A percentile compares a stretch with the other conserved stretches of the same genome.
Conservation (phyloP, 1,140 invertebrate genomes). For the Aphelinus atriplicis region DNA sequence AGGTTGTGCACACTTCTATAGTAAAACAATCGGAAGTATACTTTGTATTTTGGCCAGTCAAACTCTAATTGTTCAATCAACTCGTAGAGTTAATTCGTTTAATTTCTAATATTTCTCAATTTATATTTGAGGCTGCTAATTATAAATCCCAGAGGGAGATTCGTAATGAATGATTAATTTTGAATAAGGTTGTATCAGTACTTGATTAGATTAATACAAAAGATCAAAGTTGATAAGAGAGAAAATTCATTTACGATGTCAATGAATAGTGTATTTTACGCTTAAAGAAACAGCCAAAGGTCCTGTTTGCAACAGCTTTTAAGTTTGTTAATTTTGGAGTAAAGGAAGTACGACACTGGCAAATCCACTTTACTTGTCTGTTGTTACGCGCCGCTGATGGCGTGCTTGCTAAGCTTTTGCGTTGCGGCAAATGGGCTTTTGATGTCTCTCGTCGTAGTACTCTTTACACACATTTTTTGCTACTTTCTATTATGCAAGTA, state of each 20-base stretch:
- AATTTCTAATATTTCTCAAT: too few relatives aligned
- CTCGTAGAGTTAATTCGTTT: too few relatives aligned
- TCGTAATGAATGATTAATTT: too few relatives aligned
- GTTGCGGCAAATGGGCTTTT: conserved; percentile 14
- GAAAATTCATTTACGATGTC: conserved; percentile 40
- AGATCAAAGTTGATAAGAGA: conserved; percentile 33
- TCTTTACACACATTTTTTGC: neutral
- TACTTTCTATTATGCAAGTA: too few relatives aligned
- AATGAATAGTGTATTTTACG: conserved; percentile 40
- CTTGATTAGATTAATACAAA: conserved; percentile 44
- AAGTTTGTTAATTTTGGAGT: conserved; percentile 8
- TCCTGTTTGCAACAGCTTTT: neutral
- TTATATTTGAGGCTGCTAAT: too few relatives aligned
- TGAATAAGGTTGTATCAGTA: too few relatives aligned
- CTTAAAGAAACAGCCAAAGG: neutral
- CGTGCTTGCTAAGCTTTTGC: neutral
- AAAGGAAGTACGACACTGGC: neutral
- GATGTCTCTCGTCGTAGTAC: conserved; percentile 1
- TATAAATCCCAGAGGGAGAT: too few relatives aligned
- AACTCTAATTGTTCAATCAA: too few relatives aligned
- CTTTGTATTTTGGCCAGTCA: too few relatives aligned
- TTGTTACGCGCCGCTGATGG: neutral
- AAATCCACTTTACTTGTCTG: conserved; percentile 14
- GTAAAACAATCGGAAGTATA: too few relatives aligned
- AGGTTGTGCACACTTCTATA: too few relatives aligned